Evolutionary conservation across 2,888 invertebrate genomes (phyloP), one percentile per base, ranked within the genome.

Genomic region (Subacronicta megacephala): DNA sequence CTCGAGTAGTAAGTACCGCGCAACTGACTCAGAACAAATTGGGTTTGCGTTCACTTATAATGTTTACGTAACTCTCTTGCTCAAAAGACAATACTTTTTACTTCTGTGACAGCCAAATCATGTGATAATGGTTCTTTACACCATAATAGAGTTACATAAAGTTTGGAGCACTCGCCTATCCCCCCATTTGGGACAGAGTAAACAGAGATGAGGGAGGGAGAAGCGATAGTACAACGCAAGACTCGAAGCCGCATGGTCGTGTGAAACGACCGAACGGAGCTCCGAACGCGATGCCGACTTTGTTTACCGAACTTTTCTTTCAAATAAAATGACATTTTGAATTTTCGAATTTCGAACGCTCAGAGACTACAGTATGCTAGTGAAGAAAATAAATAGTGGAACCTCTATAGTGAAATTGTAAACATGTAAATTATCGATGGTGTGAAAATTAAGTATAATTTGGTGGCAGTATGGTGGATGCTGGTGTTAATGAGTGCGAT

Each of bases 381-480:
- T 77, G 73, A 54, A 70, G 61, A 67, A 75, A 72, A 71, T 71
- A 75, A 75, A 74, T 65, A 68, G 78, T 79, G 76, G 62, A 74
- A 72, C 54, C 41, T 58, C 44, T 62, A 42, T 68, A 75, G 86
- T 84, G 83, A 78, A 78, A 78, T 83, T 75, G 78, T 82, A 84
- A 91, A 87, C 82, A 93, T 92, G 93, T 93, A 90, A 92, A 85
- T 87, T 87, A 82, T 87, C 81, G 80, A 83, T 87, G 88, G 86
- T 87, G 90, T 88, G 85, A 85, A 82, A 87, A 89, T 87, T 85
- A 80, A 78, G 85, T 82, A 87, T 87, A 84, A 89, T 87, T 87
- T 80, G 78, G 92, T 90, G 92, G 90, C 93, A 94, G 93, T 88
- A 94, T 94, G 93, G 92, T 94, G 90, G 88, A 90, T 93, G 90